Evolutionary conservation across 1,140 invertebrate genomes (phyloP), one percentile per base, ranked within the genome.

Genomic region (Macrosteles quadrilineatus): DNA sequence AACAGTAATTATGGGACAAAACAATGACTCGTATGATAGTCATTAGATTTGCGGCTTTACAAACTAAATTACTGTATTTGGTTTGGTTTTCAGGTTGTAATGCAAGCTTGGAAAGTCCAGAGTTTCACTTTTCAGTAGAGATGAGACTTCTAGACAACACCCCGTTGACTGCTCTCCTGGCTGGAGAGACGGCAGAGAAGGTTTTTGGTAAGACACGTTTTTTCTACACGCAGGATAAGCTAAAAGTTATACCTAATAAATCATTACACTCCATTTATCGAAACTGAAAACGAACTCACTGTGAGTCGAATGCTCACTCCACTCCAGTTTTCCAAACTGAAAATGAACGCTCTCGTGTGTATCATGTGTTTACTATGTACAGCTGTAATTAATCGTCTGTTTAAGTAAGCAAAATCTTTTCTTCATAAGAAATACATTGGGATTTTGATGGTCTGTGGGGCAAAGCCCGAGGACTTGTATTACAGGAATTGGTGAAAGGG

Each of bases 51-150:
- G 4, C 4, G n/a, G n/a, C n/a, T n/a, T n/a, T n/a, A n/a, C n/a
- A n/a, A n/a, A n/a, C n/a, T n/a, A n/a, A n/a, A n/a, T n/a, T n/a
- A n/a, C n/a, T n/a, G n/a, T n/a, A n/a, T n/a, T n/a, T n/a, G n/a
- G n/a, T n/a, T n/a, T n/a, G n/a, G n/a, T 11, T 50, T 50, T 50
- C 47, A 50, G 47, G 47, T 50, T 50, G 47, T 50, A 50, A 50
- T 21, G 4, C 4, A 50, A 19, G 4, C 4, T 21, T 50, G 47
- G 21, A 50, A 50, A 50, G n/a, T 4, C 47, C 47, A 3, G 6
- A 50, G 47, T 50, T 50, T n/a, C 47, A 50, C 2, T 19, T 50
- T n/a, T 50, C 47, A 4, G 47, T 50, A 19, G n/a, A 50, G 14
- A 6, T 50, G 47, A 50, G n/a, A n/a, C 21, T 50, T 4, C 4